Evolutionary conservation across 1,140 invertebrate genomes (phyloP).

Genomic region (Oedothorax gibbosus): DNA sequence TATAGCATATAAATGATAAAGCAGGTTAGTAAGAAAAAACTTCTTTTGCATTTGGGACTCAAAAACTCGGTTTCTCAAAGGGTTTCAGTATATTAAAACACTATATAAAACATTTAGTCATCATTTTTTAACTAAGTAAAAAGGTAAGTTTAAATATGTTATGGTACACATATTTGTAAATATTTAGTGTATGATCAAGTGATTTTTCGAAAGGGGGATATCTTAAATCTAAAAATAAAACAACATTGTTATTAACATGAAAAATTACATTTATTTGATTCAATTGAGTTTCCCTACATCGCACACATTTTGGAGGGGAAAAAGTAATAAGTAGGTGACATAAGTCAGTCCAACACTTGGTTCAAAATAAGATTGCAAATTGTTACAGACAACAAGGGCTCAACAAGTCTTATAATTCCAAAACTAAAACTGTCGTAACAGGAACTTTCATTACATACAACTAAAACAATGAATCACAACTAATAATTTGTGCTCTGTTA

Average conservation of each 20-base stretch:
- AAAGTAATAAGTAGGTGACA: conserved; percentile 22
- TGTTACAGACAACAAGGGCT: conserved; percentile 13
- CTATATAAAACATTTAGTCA: no score
- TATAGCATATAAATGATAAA: conserved; percentile 5
- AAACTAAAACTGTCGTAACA: conserved; percentile 19
- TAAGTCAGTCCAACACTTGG: conserved; percentile 25
- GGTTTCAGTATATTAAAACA: conserved; percentile 32
- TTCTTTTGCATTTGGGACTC: conserved; percentile 47
- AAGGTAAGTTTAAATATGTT: no score
- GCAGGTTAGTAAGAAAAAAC: conserved; percentile 39
- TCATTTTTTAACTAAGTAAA: no score
- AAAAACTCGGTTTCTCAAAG: conserved; percentile 46
- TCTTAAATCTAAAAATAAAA: background rate
- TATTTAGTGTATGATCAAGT: no score
- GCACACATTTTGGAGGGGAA: conserved; percentile 7
- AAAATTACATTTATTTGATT: conserved; percentile 49
- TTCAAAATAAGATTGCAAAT: conserved; percentile 21
- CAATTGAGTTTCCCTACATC: background rate
- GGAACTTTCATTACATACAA: conserved; percentile 32
- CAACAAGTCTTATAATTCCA: conserved; percentile 1
- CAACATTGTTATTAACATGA: background rate
- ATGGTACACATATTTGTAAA: no score
- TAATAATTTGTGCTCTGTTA: background rate
- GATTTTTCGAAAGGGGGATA: background rate
- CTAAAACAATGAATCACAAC: conserved; percentile 23